phyloP scores from a whole-genome alignment of 2,888 invertebrate species.

The Sialis lutaria region DNA sequence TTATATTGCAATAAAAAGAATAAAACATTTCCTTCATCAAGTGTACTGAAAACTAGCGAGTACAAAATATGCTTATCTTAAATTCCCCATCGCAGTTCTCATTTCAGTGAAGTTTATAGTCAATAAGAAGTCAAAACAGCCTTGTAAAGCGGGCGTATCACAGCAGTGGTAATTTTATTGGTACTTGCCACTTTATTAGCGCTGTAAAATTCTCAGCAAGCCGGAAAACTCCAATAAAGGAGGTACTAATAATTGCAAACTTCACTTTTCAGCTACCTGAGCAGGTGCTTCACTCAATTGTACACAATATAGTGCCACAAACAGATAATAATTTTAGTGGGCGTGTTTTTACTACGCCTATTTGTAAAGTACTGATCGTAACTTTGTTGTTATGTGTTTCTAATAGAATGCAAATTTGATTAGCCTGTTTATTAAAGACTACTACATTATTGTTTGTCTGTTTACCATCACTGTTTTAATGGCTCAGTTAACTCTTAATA shows the following conservation, averaged over 20 bases:
- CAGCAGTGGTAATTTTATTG: slow-evolving; percentile 3
- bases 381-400: too few species aligned
- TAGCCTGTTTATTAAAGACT: too few species aligned
- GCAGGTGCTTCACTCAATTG: background rate
- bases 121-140: background rate
- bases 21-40: background rate
- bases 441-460: too few species aligned
- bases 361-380: background rate
- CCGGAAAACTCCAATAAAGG: slow-evolving; percentile 1
- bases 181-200: slow-evolving; percentile 5
- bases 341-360: background rate
- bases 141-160: background rate
- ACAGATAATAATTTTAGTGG: background rate
- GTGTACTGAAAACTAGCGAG: background rate
- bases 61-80: background rate
- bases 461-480: too few species aligned
- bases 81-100: too few species aligned
- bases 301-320: background rate
- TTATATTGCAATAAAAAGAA: background rate
- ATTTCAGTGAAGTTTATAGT: too few species aligned
- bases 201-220: slow-evolving; percentile 1
- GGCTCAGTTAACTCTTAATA: too few species aligned
- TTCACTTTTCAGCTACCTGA: background rate
- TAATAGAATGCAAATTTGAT: too few species aligned
- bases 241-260: slow-evolving; percentile 1